Base-by-base conservation (phyloP, 2,888 invertebrate genomes). In the Polydesmus complanatus region DNA sequence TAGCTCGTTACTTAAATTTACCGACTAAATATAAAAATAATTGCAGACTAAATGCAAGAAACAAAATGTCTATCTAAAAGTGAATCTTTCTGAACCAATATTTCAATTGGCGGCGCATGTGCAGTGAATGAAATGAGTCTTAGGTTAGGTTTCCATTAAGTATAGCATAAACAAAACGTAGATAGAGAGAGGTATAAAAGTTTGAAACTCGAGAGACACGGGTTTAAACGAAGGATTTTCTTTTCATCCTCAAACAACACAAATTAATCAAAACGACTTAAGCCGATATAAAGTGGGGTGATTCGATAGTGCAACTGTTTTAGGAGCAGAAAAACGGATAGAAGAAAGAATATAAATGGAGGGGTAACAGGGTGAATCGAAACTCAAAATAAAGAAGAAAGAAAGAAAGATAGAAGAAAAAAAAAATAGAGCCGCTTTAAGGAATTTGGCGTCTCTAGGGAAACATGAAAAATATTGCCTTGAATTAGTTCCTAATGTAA, bases 401-500 rank as follows among this genome's bases (percentile, higher is more conserved):
- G 14, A 37, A 8, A 37, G 5, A 37, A 37, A 37, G 14, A 37
- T 37, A 37, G 8, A 37, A 37, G 37, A 8, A 37, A 37, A 14
- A 37, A n/a, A n/a, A n/a, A 37, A 37, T 5, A 37, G 37, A 37
- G 37, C 5, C 14, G 37, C 37, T 37, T 37, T 8, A 37, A 37
- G 37, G 37, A 37, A 37, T 37, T 37, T 23, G 56, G 25, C 25
- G 52, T 27, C 61, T 50, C 61, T 11, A 26, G 61, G 51, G 61
- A 56, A 19, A 50, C 61, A 58, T 56, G 56, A 60, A 56, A 55
- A 55, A 60, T 56, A 60, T 60, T 60, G 61, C 61, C 48, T 60
- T 56, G 56, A 60, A 60, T 60, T 60, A 60, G 61, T 60, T 60
- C 61, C 37, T 56, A 60, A 60, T 60, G 61, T 56, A 56, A 60